These are phyloP conservation scores for Pocillopora damicornis DNA, from an alignment of 64 coral and sea anemone genomes.

Conservation along the genomic window DNA sequence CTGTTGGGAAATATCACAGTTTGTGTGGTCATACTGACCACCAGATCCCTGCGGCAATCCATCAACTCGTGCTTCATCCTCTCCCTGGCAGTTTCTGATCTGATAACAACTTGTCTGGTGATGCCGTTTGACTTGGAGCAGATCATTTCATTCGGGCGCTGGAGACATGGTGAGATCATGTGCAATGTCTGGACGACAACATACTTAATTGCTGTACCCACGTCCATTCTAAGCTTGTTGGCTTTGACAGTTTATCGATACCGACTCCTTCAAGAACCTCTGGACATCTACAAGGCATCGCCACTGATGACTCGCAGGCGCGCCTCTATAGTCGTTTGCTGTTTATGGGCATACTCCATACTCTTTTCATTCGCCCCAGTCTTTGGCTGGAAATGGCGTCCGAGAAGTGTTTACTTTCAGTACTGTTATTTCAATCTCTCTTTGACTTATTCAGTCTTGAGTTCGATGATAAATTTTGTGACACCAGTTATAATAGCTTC, in stretches of 20 bases:
- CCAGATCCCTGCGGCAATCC: background rate
- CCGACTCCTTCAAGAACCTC: slow-evolving; percentile 11
- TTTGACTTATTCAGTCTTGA: background rate
- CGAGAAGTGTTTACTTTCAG: background rate
- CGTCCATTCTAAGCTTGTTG: slow-evolving; percentile 11
- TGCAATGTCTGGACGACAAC: slow-evolving; percentile 19
- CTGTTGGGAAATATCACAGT: background rate
- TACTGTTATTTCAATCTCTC: slow-evolving; percentile 29
- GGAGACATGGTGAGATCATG: slow-evolving; percentile 31
- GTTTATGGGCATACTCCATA: slow-evolving; percentile 21
- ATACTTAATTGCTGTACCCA: background rate
- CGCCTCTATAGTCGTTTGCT: background rate
- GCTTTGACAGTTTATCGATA: slow-evolving; percentile 36
- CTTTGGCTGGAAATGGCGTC: slow-evolving; percentile 8
- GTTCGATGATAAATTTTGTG: slow-evolving; percentile 32
- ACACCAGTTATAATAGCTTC: slow-evolving; percentile 5
- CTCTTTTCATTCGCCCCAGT: slow-evolving; percentile 20
- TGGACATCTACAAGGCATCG: slow-evolving; percentile 16
- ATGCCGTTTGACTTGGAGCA: slow-evolving; percentile 32
- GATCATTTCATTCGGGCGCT: background rate
- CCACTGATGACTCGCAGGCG: slow-evolving; percentile 27
- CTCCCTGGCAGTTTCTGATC: slow-evolving; percentile 17
- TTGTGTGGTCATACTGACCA: slow-evolving; percentile 7
- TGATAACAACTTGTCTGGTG: background rate
- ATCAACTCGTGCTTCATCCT: slow-evolving; percentile 11